These are phyloP conservation scores for Ptychoptera albimana DNA, from an alignment of 2,888 invertebrate species.

Conservation along the genomic window DNA sequence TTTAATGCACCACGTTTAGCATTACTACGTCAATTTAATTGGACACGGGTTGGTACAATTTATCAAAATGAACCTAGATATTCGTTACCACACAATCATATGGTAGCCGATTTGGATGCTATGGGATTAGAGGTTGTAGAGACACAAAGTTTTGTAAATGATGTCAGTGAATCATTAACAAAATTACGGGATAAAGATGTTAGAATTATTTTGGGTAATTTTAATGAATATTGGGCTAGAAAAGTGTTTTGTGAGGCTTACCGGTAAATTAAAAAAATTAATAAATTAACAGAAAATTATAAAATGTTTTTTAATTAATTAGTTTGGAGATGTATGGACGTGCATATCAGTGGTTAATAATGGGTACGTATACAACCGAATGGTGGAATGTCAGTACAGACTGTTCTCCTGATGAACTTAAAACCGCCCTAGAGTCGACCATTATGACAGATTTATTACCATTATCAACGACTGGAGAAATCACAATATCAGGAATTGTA, in stretches of 20 bases:
- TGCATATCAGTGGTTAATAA: constrained; percentile 89
- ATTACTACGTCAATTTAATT: constrained; percentile 81
- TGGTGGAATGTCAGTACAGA: constrained; percentile 58
- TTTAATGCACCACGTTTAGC: constrained; percentile 86
- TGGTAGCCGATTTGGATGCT: constrained; percentile 72
- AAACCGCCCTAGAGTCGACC: constrained; percentile 69
- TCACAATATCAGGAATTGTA: constrained; percentile 80
- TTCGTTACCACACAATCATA: constrained; percentile 75
- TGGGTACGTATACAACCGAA: constrained; percentile 65
- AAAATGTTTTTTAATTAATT: constrained; percentile 9
- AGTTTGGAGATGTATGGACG: constrained; percentile 77
- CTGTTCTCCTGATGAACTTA: constrained; percentile 57
- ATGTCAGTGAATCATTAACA: constrained; percentile 60
- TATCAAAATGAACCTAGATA: constrained; percentile 93
- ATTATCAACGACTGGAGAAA: constrained; percentile 69
- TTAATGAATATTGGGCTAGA: constrained; percentile 86
- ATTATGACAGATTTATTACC: constrained; percentile 80
- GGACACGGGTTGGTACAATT: constrained; percentile 93
- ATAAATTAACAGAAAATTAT: background rate
- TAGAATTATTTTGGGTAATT: constrained; percentile 88
- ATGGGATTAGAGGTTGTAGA: constrained; percentile 69
- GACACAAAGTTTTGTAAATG: constrained; percentile 83
- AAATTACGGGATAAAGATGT: constrained; percentile 84
- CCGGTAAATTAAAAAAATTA: constrained; percentile 32
- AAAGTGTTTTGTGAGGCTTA: constrained; percentile 79